Evolutionary conservation across 2,113 vertebrate species (phyloP).

Genomic region (Nerophis ophidion): DNA sequence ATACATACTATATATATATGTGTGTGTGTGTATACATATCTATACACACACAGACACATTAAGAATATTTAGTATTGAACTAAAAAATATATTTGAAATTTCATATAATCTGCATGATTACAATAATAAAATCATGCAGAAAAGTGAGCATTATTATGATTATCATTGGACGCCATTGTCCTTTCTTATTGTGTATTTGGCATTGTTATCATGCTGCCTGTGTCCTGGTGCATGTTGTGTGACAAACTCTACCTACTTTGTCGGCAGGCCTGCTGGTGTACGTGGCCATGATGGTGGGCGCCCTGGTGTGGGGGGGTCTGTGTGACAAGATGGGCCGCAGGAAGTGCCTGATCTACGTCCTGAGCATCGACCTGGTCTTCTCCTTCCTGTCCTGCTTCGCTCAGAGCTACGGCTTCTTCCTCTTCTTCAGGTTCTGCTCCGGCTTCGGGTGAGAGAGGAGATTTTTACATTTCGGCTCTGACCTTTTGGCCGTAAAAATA

Average conservation of each 20-base stretch:
- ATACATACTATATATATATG: no score
- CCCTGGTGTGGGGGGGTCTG: slow-evolving; percentile 86
- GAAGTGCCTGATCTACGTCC: slow-evolving; percentile 85
- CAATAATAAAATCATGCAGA: no score
- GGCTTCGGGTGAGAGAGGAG: slow-evolving; percentile 83
- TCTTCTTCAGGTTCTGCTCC: slow-evolving; percentile 95
- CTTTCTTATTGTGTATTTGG: no score
- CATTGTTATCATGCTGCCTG: no score
- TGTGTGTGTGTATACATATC: no score
- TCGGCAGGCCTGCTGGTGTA: slow-evolving; percentile 88
- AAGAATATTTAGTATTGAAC: neutral
- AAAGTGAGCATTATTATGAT: no score
- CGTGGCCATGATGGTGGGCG: slow-evolving; percentile 94
- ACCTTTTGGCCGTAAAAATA: slow-evolving; percentile 4
- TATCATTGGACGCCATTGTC: no score
- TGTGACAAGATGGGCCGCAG: slow-evolving; percentile 92
- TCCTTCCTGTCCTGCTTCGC: slow-evolving; percentile 92
- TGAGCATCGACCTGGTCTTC: slow-evolving; percentile 88
- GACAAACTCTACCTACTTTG: neutral
- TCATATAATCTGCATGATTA: no score
- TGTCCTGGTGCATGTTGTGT: neutral
- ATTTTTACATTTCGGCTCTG: neutral
- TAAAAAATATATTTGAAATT: neutral
- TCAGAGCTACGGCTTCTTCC: slow-evolving; percentile 91
- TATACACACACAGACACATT: no score